phyloP scores from a whole-genome alignment of 2,888 invertebrate genomes.

The Acronicta psi region DNA sequence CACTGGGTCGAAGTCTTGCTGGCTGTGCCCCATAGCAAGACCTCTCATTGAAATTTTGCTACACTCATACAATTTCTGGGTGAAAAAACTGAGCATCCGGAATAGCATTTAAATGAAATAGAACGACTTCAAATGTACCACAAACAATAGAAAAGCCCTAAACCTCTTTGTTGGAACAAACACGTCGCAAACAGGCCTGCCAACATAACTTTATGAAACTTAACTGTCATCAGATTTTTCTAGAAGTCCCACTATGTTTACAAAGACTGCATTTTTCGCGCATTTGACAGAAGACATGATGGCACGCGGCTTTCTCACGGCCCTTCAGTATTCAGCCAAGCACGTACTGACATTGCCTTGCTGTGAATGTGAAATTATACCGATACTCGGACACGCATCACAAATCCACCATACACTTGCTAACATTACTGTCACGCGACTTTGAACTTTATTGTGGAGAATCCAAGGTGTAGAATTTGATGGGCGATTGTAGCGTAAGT shows the following conservation, averaged over 20 bases:
- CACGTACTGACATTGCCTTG: conserved; percentile 67
- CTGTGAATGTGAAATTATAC: conserved; percentile 79
- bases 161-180: background rate
- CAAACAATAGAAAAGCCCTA: no score
- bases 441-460: conserved; percentile 41
- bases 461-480: conserved; percentile 19
- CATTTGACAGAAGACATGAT: conserved; percentile 65
- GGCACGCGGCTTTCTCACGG: conserved; percentile 82
- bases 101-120: no score
- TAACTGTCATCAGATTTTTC: conserved; percentile 41
- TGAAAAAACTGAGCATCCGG: no score
- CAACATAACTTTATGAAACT: conserved; percentile 20
- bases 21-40: no score
- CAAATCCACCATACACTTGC: conserved; percentile 34
- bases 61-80: no score
- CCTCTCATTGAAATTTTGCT: no score
- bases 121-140: no score
- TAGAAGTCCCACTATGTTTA: conserved; percentile 39
- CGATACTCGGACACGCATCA: conserved; percentile 65
- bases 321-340: conserved; percentile 66
- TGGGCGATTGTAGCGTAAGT: conserved; percentile 17
- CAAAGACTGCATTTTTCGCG: conserved; percentile 57
- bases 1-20: no score
- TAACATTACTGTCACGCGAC: conserved; percentile 42
- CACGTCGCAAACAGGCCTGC: background rate